Base-by-base conservation (phyloP, 2,797 vertebrate species). In the Heteromormyrus szaboi region DNA sequence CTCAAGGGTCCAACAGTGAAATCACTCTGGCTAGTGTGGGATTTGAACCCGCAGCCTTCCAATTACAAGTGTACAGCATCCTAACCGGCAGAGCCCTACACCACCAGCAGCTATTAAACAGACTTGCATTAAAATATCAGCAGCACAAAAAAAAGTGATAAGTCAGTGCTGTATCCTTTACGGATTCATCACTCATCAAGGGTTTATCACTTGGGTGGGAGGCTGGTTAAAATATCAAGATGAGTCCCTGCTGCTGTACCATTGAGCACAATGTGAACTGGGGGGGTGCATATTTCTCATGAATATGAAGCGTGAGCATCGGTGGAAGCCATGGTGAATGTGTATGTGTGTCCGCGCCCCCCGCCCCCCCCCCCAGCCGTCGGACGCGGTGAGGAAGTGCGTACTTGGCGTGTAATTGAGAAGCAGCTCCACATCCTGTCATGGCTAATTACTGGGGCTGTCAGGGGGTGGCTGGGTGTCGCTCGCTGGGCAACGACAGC, bases 361-460 rank as follows among this genome's bases (percentile, higher is more conserved):
- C 33, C 29, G n/a, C 93, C 48, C 85, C 88, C 83, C 68, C 91
- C 93, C 93, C 91, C 92, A 90, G 93, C 93, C 95, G 95, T 94
- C 93, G 93, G 33, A 92, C 90, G 54, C 91, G 86, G 92, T 92
- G 95, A 95, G 93, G 92, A 87, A 89, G 91, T 89, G 88, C 92
- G 93, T 94, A 93, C 94, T 94, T 93, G 94, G 93, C 94, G 92
- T 95, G 95, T 96, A 96, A 96, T 95, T 96, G 95, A 96, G 95
- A 95, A 95, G 94, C 94, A 92, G 94, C 94, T 96, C 95, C 94
- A 93, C 95, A 96, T 94, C 93, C 95, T 96, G 95, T 96, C 96
- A 93, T 96, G 95, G 96, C 96, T 96, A 96, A 96, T 96, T 96
- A 96, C 95, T 54, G 19, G 92, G 93, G 91, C 94, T 96, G 95